phyloP scores from a whole-genome alignment of 2,888 invertebrate species.

The Metellina segmentata region DNA sequence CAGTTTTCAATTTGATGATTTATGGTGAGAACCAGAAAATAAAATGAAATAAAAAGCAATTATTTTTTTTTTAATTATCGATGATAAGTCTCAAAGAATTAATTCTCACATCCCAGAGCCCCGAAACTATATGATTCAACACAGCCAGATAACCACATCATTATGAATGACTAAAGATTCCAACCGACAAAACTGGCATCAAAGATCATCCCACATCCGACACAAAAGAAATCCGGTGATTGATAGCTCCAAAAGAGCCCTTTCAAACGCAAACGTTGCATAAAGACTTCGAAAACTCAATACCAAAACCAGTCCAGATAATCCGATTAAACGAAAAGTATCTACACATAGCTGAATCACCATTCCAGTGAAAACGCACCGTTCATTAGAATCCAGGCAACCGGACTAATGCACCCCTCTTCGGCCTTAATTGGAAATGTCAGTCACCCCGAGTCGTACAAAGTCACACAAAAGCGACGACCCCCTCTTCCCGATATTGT shows the following conservation, averaged over 20 bases:
- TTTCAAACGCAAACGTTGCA: neutral
- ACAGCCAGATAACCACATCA: neutral
- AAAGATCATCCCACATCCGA: neutral
- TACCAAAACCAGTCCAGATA: neutral
- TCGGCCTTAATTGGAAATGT: conserved; percentile 40
- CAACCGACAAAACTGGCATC: no score
- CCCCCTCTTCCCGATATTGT: conserved; percentile 32
- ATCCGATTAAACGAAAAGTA: neutral
- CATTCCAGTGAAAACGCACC: neutral
- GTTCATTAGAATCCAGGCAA: neutral
- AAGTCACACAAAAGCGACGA: neutral
- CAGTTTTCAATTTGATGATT: no score
- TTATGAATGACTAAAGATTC: neutral
- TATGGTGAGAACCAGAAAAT: no score
- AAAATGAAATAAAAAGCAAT: no score
- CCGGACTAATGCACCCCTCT: conserved; percentile 21
- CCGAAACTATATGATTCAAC: no score
- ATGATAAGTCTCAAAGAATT: no score
- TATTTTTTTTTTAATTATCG: no score
- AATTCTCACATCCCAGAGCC: no score
- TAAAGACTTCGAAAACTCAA: neutral
- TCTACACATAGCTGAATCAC: neutral
- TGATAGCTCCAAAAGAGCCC: neutral
- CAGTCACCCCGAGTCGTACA: neutral
- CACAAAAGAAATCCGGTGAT: neutral